Percentiles rank a stretch among this genome's conserved stretches.
Evolutionary conservation across 2,113 vertebrate species (phyloP).

Genomic region (Eira barbara): DNA sequence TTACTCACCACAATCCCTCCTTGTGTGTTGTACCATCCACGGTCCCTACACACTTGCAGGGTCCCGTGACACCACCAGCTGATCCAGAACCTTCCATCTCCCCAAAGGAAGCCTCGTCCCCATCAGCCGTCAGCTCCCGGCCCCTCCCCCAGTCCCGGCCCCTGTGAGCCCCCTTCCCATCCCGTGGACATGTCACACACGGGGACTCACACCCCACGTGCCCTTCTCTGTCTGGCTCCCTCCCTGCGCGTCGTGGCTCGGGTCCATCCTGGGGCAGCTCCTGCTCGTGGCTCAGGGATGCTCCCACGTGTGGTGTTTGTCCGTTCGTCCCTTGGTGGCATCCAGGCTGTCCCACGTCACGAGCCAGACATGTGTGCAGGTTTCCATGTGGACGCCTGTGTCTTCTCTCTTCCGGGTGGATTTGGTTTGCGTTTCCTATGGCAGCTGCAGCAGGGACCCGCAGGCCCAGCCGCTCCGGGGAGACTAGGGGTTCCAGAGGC

Average conservation of each 20-base stretch:
- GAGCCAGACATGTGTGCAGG: too few species aligned
- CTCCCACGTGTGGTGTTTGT: not conserved
- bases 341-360: accelerated
- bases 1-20: not conserved
- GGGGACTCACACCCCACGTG: not conserved
- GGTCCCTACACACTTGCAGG: too few species aligned
- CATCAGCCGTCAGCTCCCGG: not conserved
- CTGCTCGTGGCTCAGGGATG: not conserved
- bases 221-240: not conserved
- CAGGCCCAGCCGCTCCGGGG: not conserved
- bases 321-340: accelerated
- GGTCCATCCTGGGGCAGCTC: not conserved
- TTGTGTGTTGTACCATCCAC: accelerated
- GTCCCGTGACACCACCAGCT: not conserved
- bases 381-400: accelerated
- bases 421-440: not conserved
- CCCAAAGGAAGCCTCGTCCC: not conserved
- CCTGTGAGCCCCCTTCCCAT: accelerated
- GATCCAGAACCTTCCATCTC: not conserved
- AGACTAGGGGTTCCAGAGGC: not conserved
- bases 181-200: accelerated
- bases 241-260: not conserved
- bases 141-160: not conserved
- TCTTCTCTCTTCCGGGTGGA: too few species aligned
- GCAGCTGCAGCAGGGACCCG: accelerated